Base-by-base conservation (phyloP, 2,113 vertebrate genomes). In the Clarias batrachus region DNA sequence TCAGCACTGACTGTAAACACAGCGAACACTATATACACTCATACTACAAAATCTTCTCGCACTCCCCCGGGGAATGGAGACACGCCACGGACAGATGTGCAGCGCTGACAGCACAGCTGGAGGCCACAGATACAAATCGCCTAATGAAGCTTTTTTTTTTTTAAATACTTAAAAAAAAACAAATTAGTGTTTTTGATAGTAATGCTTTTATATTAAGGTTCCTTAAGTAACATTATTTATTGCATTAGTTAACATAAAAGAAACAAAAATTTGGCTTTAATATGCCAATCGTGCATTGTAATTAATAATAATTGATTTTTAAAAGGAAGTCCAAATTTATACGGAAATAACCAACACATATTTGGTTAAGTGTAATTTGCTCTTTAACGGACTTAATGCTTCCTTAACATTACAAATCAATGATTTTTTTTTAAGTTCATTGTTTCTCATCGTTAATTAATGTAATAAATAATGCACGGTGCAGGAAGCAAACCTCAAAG, bases 31-130 rank as follows among this genome's bases (percentile, higher is more conserved):
- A 86, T 33, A 59, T 52, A 82, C 86, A 82, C 82, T 65, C 27
- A 16, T 6, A 83, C 54, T 83, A 87, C 59, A 87, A 66, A 78
- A 77, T 9, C 78, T 16, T 82, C 52, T 78, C 73, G 4, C 11
- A 12, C 60, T 68, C 71, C 86, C n/a, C 59, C 86, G 25, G 70
- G 81, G 71, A 56, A 76, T 16, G 41, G 66, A 81, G 66, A 86
- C 60, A 4, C 23, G 57, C 17, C 10, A 19, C 48, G 23, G 54
- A 71, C 54, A 78, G 84, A 71, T 66, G 84, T 79, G 84, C 84
- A 70, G 62, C 48, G 23, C 60, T 56, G 74, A 85, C 83, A 87
- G 80, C 85, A 87, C 79, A 74, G 68, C 80, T 87, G 79, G 85
- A 86, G 79, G 57, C 85, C 71, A 65, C n/a, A 52, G 68, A 41